These are phyloP conservation scores for Agrilus planipennis DNA, from an alignment of 1,140 invertebrate genomes.

Conservation along the genomic window DNA sequence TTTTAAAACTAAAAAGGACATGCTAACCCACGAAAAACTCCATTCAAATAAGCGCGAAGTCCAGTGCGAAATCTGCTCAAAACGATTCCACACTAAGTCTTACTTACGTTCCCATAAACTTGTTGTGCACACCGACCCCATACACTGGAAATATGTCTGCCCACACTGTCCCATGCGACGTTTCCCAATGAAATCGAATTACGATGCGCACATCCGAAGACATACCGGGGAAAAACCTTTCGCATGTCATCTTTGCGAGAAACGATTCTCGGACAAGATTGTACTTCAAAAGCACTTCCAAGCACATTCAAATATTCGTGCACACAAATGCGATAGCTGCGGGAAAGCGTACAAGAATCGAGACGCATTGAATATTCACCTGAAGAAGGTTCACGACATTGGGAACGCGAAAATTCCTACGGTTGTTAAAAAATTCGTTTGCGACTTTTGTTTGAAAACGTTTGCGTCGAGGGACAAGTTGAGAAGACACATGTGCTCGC, in stretches of 20 bases:
- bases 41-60: conserved; percentile 59
- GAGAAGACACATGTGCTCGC: conserved; percentile 49
- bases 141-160: conserved; percentile 23
- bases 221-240: conserved; percentile 58
- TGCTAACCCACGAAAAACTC: conserved; percentile 39
- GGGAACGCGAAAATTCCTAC: conserved; percentile 17
- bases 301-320: conserved; percentile 19
- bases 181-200: conserved; percentile 22
- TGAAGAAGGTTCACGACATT: conserved; percentile 21
- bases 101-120: conserved; percentile 19
- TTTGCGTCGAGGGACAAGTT: conserved; percentile 46
- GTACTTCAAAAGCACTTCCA: conserved; percentile 22
- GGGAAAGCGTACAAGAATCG: conserved; percentile 25
- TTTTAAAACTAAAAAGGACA: conserved; percentile 43
- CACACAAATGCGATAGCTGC: conserved; percentile 22
- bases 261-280: conserved; percentile 36
- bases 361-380: conserved; percentile 15
- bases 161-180: conserved; percentile 16
- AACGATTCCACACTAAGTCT: conserved; percentile 37
- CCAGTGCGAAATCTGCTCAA: conserved; percentile 51
- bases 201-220: conserved; percentile 47
- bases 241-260: conserved; percentile 44
- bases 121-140: conserved; percentile 23
- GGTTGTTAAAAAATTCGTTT: conserved; percentile 18
- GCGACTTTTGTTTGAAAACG: conserved; percentile 32